Evolutionary conservation across 2,888 invertebrate genomes (phyloP).

Genomic region (Rotaria magnacalcarata): DNA sequence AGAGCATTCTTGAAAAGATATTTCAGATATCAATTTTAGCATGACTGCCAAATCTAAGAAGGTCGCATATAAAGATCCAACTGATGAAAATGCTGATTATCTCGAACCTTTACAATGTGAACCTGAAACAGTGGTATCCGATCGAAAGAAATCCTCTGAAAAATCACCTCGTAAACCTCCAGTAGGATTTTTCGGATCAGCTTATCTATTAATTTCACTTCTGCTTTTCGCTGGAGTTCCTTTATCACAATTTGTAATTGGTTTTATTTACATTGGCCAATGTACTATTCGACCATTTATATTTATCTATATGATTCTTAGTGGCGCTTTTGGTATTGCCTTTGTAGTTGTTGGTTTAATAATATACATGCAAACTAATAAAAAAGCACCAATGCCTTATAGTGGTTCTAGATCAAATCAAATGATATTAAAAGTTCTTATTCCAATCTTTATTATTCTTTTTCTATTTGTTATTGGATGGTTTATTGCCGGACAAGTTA

Average conservation of each 20-base stretch:
- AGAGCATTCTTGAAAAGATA: neutral
- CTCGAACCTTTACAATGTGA: neutral
- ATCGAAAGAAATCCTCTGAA: neutral
- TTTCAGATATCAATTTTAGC: neutral
- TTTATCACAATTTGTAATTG: slow-evolving; percentile 9
- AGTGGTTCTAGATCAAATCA: neutral
- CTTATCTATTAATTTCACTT: neutral
- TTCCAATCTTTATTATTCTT: neutral
- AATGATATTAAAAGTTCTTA: neutral
- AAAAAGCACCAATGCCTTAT: neutral
- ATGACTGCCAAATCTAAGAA: neutral
- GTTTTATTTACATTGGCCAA: slow-evolving; percentile 9
- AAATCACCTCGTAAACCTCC: no score
- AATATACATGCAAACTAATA: neutral
- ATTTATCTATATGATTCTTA: slow-evolving; percentile 17
- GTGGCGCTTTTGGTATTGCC: neutral
- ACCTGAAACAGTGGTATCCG: neutral
- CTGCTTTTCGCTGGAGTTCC: neutral
- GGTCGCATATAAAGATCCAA: neutral
- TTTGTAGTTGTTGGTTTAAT: neutral
- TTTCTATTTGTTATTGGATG: neutral
- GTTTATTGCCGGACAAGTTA: slow-evolving; percentile 1
- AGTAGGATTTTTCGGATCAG: neutral
- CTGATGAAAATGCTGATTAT: neutral
- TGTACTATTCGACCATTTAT: slow-evolving; percentile 10